Percentiles rank a stretch among this genome's conserved stretches.
phyloP scores from a whole-genome alignment of 1,140 invertebrate genomes.

The Hermatobates lingyangjiaoensis region DNA sequence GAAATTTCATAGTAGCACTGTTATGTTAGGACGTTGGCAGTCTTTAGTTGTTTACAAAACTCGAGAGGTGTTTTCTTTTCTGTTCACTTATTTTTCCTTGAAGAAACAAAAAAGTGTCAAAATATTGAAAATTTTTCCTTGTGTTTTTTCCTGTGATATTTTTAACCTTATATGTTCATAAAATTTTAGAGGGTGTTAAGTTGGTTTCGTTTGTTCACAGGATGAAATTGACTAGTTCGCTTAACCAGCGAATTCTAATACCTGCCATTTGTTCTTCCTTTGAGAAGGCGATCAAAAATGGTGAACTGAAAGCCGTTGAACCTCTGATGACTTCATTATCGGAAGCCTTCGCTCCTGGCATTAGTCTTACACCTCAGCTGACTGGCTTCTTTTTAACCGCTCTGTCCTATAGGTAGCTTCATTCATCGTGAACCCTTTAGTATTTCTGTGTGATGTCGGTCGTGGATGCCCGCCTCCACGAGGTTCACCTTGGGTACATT shows the following conservation, averaged over 20 bases:
- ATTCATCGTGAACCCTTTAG: no score
- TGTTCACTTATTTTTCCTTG: not conserved
- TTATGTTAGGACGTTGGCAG: no score
- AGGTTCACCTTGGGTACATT: no score
- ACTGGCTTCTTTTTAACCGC: conserved; percentile 53
- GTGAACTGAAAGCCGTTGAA: conserved; percentile 37
- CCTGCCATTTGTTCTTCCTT: conserved; percentile 45
- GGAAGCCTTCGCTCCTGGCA: conserved; percentile 39
- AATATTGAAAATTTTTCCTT: not conserved
- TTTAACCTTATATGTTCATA: not conserved
- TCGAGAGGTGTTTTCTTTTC: no score
- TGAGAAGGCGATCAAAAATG: conserved; percentile 33
- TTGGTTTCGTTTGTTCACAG: conserved; percentile 18
- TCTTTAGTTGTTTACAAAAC: no score
- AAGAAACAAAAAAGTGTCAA: not conserved
- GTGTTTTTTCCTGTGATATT: not conserved
- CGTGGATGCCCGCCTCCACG: no score
- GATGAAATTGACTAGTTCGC: conserved; percentile 42
- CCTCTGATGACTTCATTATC: conserved; percentile 52
- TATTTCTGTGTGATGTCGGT: no score
- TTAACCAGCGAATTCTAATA: conserved; percentile 54
- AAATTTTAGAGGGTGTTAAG: not conserved
- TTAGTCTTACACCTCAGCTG: conserved; percentile 46
- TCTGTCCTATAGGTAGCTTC: no score
- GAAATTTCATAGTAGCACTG: not conserved